Evolutionary conservation across 2,888 invertebrate genomes (phyloP).

Genomic region (Carabus problematicus): DNA sequence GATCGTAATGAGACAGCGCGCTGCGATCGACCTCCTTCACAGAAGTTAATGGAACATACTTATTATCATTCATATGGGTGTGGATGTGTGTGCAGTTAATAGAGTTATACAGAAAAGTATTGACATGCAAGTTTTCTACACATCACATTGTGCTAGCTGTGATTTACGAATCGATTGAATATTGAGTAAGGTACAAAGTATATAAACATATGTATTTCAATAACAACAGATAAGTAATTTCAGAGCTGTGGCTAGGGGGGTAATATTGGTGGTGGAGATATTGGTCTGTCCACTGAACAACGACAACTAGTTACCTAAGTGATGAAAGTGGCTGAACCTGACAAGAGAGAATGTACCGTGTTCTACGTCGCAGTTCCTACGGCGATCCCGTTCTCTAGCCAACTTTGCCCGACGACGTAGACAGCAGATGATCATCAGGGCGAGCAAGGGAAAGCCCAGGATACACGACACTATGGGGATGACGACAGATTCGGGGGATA

Average conservation of each 20-base stretch:
- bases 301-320: slow-evolving; percentile 66
- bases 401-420: slow-evolving; percentile 82
- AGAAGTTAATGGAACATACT: not conserved
- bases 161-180: too few relatives aligned
- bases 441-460: slow-evolving; percentile 86
- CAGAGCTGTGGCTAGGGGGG: not conserved
- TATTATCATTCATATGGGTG: too few relatives aligned
- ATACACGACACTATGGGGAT: slow-evolving; percentile 90
- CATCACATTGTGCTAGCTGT: not conserved
- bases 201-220: not conserved
- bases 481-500: slow-evolving; percentile 86
- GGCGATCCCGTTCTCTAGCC: slow-evolving; percentile 81
- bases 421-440: slow-evolving; percentile 86
- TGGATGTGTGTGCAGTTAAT: not conserved
- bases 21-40: slow-evolving; percentile 62
- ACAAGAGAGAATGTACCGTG: slow-evolving; percentile 84
- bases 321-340: slow-evolving; percentile 76
- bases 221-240: not conserved
- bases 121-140: not conserved
- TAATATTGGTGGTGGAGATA: not conserved
- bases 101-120: not conserved
- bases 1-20: slow-evolving; percentile 69
- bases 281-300: slow-evolving; percentile 18
- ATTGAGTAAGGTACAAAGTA: too few relatives aligned
- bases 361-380: slow-evolving; percentile 82